These are phyloP conservation scores for Listrodromus nycthemerus DNA, from an alignment of 2,888 invertebrate species.

Conservation along the genomic window DNA sequence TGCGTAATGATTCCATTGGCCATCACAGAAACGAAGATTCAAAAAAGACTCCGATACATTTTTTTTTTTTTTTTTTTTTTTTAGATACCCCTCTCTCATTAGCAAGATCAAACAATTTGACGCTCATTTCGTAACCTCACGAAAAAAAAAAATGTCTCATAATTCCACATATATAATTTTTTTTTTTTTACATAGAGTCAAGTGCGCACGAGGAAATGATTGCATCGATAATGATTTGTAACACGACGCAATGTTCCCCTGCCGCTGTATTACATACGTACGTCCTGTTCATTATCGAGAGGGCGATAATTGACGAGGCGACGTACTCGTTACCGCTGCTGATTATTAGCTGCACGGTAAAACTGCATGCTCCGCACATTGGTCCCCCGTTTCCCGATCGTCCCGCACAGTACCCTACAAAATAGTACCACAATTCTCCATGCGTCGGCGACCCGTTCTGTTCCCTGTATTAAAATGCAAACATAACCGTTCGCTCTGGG, in stretches of 20 bases:
- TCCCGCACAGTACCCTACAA: slow-evolving; percentile 32
- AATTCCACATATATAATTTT: background rate
- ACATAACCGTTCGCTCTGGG: slow-evolving; percentile 75
- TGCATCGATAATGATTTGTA: slow-evolving; percentile 40
- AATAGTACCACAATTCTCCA: slow-evolving; percentile 66
- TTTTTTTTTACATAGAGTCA: background rate
- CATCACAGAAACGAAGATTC: too few relatives aligned
- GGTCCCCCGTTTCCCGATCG: slow-evolving; percentile 18
- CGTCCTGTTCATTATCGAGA: slow-evolving; percentile 74
- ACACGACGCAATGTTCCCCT: slow-evolving; percentile 27
- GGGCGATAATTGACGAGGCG: slow-evolving; percentile 76
- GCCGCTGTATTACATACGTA: slow-evolving; percentile 31
- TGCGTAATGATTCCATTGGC: too few relatives aligned
- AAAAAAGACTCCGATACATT: too few relatives aligned
- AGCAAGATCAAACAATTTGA: too few relatives aligned
- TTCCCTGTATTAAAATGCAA: slow-evolving; percentile 79
- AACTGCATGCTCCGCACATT: slow-evolving; percentile 56
- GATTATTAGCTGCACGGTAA: slow-evolving; percentile 74
- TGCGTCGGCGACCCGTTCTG: slow-evolving; percentile 67
- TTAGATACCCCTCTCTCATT: too few relatives aligned
- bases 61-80: too few relatives aligned
- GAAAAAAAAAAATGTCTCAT: background rate
- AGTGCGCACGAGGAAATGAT: slow-evolving; percentile 21
- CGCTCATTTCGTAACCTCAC: too few relatives aligned
- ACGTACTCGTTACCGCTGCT: slow-evolving; percentile 75